Conservation (phyloP, 2,113 vertebrate species). For the Saguinus imperator region DNA sequence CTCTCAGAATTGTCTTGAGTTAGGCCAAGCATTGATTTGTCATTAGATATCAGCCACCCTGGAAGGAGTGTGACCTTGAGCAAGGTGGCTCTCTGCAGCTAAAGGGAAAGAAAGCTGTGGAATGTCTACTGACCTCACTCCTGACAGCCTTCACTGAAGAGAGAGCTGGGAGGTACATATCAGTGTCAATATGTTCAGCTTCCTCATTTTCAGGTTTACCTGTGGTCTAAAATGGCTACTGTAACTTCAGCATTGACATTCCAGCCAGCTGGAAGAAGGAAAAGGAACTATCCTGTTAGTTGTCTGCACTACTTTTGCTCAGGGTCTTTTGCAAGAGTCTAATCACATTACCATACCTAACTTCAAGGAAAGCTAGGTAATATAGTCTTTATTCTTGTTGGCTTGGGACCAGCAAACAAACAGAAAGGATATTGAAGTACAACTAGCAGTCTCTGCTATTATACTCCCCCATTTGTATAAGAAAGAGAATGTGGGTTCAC, state of each 20-base stretch:
- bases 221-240: background rate
- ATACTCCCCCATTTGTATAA: background rate
- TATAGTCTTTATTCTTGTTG: background rate
- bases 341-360: background rate
- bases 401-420: background rate
- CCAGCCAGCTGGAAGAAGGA: background rate
- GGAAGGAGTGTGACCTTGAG: background rate
- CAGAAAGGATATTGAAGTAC: background rate
- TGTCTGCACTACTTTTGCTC: background rate
- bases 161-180: background rate
- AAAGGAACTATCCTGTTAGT: background rate
- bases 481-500: background rate
- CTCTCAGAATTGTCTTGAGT: background rate
- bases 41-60: background rate
- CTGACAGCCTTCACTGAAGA: background rate
- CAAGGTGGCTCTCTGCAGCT: background rate
- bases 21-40: background rate
- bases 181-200: background rate
- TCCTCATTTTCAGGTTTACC: background rate
- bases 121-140: background rate
- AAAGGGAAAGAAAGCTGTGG: background rate
- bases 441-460: background rate
- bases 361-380: background rate
- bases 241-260: background rate
- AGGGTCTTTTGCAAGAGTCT: background rate